Evolutionary conservation across 2,113 vertebrate species (phyloP), one percentile per base, ranked within the genome.

Genomic region (Tautogolabrus adspersus): DNA sequence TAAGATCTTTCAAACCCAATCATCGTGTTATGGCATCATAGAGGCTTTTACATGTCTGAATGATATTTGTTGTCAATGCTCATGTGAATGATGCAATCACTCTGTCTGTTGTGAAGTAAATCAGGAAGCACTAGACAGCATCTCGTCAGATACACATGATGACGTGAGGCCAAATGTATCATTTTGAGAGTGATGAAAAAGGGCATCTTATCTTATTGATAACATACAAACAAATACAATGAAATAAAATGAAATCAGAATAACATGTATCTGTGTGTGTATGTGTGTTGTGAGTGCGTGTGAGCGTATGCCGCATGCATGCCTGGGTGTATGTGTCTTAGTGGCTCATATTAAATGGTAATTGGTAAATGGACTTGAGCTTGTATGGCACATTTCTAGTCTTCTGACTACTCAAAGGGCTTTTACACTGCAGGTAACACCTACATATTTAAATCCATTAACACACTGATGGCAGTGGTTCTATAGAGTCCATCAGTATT

Each of bases 1-100:
- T 88, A 89, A 87, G 87, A 90, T 91, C 85, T 88, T 87, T 90
- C 84, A 75, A 79, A 85, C 61, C 81, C 89, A 92, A 91, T 93
- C 88, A 91, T 85, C 51, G 51, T 87, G 90, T 89, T 87, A 88
- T 85, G 89, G 81, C 85, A 88, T 87, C 18, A 77, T 75, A 62
- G 76, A 79, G 89, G 81, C 85, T 90, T 89, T 88, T 81, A 59
- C 79, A 81, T 78, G 82, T 87, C 81, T 87, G 82, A 87, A 85
- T 88, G 84, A 79, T 75, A 87, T 88, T 84, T 89, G 87, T 84
- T 81, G 77, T 77, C 80, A 69, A 73, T 78, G 88, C 76, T 67
- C 58, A 69, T 85, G 83, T 76, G 86, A 91, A 89, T 58, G 89
- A 89, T 87, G 82, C 88, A 91, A 90, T 92, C 91, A 91, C 78